Base-by-base conservation (phyloP, 2,888 invertebrate species). In the Plebejus anna region DNA sequence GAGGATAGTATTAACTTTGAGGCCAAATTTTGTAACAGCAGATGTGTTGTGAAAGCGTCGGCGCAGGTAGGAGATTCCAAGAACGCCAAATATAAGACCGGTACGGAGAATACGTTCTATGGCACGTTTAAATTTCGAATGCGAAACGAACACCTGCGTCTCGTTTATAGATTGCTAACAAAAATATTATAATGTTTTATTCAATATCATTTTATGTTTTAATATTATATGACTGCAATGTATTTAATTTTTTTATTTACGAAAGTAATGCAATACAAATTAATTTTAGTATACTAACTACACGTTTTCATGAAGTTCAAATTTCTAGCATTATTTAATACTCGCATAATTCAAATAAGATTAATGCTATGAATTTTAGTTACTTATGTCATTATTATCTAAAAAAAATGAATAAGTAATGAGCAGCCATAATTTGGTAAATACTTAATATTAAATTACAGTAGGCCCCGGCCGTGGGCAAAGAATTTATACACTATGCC, bases 51-150 rank as follows among this genome's bases (percentile, higher is more conserved):
- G 83, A 83, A 82, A 83, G 83, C 83, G 78, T 79, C 38, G 83
- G 82, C 86, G 88, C 91, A 92, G 92, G 93, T 92, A 92, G 85
- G 88, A 86, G 88, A 85, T 93, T 93, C 92, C 83, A 82, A 90
- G 93, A 92, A 94, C 87, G 87, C 89, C 92, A 89, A 94, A 92
- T 92, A 91, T 92, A 93, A 91, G 92, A 89, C 88, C 86, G 83
- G 82, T 91, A 90, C 91, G 86, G 82, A 86, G 90, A 92, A 93
- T 85, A 88, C 87, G 86, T 88, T 89, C 89, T 89, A 89, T 85
- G 83, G 86, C 84, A 82, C 85, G 85, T 84, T 86, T 84, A 82
- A 85, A 86, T 80, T 85, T 86, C 84, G 79, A 81, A 82, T 85
- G 88, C 86, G 86, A 88, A 88, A 86, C 81, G 85, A 85, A 88